These are phyloP conservation scores for Pangasius mekongensis DNA, from an alignment of 2,797 vertebrate species.

Conservation along the genomic window DNA sequence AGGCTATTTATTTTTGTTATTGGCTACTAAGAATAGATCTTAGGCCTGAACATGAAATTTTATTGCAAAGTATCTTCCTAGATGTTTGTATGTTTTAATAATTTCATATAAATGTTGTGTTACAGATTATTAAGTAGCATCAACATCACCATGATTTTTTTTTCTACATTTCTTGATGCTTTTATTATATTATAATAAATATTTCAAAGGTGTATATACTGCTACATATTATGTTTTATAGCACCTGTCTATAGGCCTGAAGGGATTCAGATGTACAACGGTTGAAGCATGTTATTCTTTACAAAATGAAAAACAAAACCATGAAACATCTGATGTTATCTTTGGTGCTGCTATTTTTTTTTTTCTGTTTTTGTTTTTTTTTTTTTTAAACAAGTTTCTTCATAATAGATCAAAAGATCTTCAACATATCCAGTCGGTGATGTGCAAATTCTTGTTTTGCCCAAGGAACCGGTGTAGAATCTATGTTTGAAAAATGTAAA, in stretches of 20 bases:
- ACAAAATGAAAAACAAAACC: background rate
- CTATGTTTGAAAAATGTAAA: constrained; percentile 35
- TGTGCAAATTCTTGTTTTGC: constrained; percentile 30
- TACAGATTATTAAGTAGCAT: background rate
- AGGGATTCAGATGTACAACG: constrained; percentile 2
- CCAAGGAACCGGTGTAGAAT: constrained; percentile 12
- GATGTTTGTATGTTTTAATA: background rate
- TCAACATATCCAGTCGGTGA: background rate
- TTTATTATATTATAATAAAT: background rate
- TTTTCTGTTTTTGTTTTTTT: no score
- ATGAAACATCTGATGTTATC: background rate
- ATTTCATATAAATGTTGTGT: background rate
- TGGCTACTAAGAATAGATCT: background rate
- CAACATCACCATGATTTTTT: background rate
- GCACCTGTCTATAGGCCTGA: background rate
- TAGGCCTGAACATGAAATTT: background rate
- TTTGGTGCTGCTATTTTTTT: background rate
- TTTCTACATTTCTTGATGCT: background rate
- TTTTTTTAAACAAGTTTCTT: background rate
- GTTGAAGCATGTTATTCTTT: background rate
- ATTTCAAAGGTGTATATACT: background rate
- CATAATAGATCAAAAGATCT: constrained; percentile 27
- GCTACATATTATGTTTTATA: background rate
- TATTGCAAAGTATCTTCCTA: background rate
- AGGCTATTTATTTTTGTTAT: background rate